Evolutionary conservation across 2,113 vertebrate species (phyloP), one percentile per base, ranked within the genome.

Genomic region (Nesogale talazaci): DNA sequence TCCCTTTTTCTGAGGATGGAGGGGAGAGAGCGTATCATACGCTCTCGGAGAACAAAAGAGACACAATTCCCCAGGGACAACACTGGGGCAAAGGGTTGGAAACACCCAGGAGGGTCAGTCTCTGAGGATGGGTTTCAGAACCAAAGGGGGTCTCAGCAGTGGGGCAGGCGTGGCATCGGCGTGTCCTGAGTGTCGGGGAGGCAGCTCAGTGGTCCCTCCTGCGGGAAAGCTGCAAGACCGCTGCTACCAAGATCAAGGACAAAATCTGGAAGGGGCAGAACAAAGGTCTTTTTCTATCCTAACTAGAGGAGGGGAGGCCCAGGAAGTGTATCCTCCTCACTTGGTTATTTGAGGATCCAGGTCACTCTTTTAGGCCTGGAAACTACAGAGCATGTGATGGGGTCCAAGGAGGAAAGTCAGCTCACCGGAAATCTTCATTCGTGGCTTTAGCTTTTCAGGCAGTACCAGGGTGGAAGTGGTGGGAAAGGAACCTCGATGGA

Each of bases 291-390:
- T 25, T n/a, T 77, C 36, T 11, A 11, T n/a, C 22, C 59, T 36
- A 42, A 20, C 0, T 16, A 14, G n/a, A 46, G n/a, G 31, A 38
- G 25, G 25, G 36, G 88, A 75, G 46, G 46, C 12, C 19, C 57
- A n/a, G n/a, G n/a, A n/a, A n/a, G n/a, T n/a, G n/a, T n/a, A n/a
- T n/a, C n/a, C n/a, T n/a, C n/a, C n/a, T n/a, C n/a, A n/a, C n/a
- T n/a, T n/a, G n/a, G n/a, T n/a, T n/a, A n/a, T n/a, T n/a, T n/a
- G n/a, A n/a, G n/a, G n/a, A n/a, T n/a, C 77, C 20, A 19, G n/a
- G 15, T 63, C 12, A 92, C 63, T 74, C 90, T 81, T 46, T 83
- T 70, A 46, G 42, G 15, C 78, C 27, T 6, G 56, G 89, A 85
- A 34, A 6, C 10, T 78, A 27, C 72, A 69, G 83, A 84, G 31